A percentile compares a stretch with the other conserved stretches of the same genome.
Conservation (phyloP, 2,113 vertebrate genomes). For the Sorex araneus region DNA sequence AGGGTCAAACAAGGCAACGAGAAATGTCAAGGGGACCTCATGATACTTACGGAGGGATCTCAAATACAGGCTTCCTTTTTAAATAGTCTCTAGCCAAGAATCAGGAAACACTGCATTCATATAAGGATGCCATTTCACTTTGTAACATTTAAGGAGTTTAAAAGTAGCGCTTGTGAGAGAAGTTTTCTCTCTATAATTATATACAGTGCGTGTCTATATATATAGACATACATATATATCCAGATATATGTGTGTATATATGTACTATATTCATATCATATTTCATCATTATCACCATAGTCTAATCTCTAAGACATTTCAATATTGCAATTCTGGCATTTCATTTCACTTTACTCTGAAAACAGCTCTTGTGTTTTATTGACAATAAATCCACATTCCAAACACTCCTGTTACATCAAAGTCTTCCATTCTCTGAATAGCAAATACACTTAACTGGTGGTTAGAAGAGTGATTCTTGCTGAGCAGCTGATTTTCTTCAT, state of each 20-base stretch:
- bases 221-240: neutral
- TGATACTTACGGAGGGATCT: neutral
- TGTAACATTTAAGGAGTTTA: slow-evolving; percentile 63
- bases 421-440: slow-evolving; percentile 44
- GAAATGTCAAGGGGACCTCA: neutral
- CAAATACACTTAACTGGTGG: neutral
- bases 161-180: slow-evolving; percentile 60
- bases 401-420: neutral
- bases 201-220: slow-evolving; percentile 28
- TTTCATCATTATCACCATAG: slow-evolving; percentile 60
- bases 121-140: neutral
- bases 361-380: slow-evolving; percentile 12
- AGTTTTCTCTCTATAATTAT: slow-evolving; percentile 40
- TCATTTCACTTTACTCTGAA: slow-evolving; percentile 64
- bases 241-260: no score
- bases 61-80: neutral
- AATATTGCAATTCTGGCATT: slow-evolving; percentile 72
- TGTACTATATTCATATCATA: neutral
- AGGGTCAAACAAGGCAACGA: slow-evolving; percentile 6
- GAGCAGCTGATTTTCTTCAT: slow-evolving; percentile 38
- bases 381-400: slow-evolving; percentile 55
- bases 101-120: slow-evolving; percentile 29
- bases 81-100: slow-evolving; percentile 38
- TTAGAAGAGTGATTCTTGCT: slow-evolving; percentile 21
- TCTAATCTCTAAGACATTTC: slow-evolving; percentile 63